These are phyloP conservation scores for Helicolenus hilgendorfi DNA, from an alignment of 2,797 vertebrate species.

Conservation along the genomic window DNA sequence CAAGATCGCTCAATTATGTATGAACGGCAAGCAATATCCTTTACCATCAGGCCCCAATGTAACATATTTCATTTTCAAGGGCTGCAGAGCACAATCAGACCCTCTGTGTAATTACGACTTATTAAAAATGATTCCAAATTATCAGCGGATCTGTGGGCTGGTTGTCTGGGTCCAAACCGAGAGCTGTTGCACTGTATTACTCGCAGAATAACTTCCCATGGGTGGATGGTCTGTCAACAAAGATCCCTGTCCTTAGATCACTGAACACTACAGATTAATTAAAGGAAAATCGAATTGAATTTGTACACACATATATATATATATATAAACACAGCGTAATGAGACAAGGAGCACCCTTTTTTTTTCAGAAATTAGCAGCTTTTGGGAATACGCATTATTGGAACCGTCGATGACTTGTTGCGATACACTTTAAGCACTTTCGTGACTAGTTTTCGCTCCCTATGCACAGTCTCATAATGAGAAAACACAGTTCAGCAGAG, in stretches of 20 bases:
- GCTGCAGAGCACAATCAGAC: constrained; percentile 91
- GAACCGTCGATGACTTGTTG: constrained; percentile 77
- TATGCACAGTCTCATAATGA: constrained; percentile 82
- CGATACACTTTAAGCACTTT: constrained; percentile 80
- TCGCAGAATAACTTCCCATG: constrained; percentile 76
- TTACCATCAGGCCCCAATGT: constrained; percentile 91
- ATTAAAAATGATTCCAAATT: constrained; percentile 92
- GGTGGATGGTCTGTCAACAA: constrained; percentile 76
- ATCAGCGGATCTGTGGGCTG: constrained; percentile 89
- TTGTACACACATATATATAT: neutral
- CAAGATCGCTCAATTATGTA: constrained; percentile 94
- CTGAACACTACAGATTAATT: constrained; percentile 70
- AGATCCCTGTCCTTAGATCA: constrained; percentile 73
- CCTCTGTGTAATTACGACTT: constrained; percentile 92
- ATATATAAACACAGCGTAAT: constrained; percentile 1
- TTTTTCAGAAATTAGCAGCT: constrained; percentile 45
- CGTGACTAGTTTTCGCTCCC: constrained; percentile 81
- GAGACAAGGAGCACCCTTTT: constrained; percentile 35
- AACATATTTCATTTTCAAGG: constrained; percentile 93
- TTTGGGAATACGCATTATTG: constrained; percentile 69
- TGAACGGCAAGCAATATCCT: constrained; percentile 94
- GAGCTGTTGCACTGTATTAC: constrained; percentile 76
- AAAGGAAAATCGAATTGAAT: constrained; percentile 56
- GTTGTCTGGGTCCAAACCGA: constrained; percentile 87
- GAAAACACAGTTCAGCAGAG: constrained; percentile 90